Percentiles rank a stretch among this genome's conserved stretches.
Conservation (phyloP, 2,888 invertebrate species). For the Dryadula phaetusa region DNA sequence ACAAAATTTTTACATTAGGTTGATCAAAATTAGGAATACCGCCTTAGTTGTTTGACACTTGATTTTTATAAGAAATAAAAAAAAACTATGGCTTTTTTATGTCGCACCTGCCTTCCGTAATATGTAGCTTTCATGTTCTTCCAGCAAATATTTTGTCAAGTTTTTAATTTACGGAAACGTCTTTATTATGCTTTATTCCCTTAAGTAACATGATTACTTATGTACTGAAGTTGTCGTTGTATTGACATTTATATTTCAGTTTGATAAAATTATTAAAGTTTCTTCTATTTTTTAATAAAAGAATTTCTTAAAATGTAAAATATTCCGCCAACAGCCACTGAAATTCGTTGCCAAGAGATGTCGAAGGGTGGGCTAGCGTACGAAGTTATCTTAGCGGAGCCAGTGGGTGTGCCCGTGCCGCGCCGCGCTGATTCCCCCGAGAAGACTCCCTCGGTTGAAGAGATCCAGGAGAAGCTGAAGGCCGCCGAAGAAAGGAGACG, state of each 20-base stretch:
- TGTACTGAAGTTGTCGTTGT: too few relatives aligned
- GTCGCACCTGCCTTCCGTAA: background rate
- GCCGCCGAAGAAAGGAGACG: constrained; percentile 97
- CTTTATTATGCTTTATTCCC: background rate
- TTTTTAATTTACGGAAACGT: background rate
- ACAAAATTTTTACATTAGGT: background rate
- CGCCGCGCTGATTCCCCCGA: constrained; percentile 88
- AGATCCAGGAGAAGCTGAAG: constrained; percentile 95
- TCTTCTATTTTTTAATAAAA: background rate
- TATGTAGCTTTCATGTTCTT: background rate
- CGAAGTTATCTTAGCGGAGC: constrained; percentile 95
- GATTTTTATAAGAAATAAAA: background rate
- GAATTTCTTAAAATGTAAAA: background rate
- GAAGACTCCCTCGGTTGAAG: constrained; percentile 91
- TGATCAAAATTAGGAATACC: background rate
- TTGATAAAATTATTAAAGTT: background rate
- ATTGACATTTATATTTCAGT: too few relatives aligned
- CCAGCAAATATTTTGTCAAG: background rate
- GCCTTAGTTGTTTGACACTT: background rate
- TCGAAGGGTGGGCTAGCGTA: constrained; percentile 95
- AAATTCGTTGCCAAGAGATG: constrained; percentile 96
- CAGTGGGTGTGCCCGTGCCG: constrained; percentile 87
- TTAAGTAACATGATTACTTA: too few relatives aligned
- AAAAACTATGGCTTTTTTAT: background rate
- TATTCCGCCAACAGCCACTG: constrained; percentile 87